Conservation (phyloP, 2,113 vertebrate species). For the Apteryx owenii region DNA sequence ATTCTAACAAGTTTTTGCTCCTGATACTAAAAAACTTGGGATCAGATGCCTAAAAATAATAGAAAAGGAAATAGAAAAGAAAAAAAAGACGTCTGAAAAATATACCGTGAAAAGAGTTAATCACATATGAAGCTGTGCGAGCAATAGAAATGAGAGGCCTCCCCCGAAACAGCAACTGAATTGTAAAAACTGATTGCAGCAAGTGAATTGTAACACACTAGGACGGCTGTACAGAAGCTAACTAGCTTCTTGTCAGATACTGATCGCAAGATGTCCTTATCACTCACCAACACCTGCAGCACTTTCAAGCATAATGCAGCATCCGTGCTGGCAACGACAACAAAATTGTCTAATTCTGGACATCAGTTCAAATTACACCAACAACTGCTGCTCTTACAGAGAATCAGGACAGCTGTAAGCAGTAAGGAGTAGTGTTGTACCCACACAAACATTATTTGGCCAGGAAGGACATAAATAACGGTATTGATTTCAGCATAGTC, state of each 20-base stretch:
- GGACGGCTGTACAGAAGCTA: not conserved
- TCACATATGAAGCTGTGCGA: not conserved
- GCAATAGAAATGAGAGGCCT: not conserved
- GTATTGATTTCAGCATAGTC: not conserved
- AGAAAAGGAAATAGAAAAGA: not conserved
- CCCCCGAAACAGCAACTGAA: fast-evolving
- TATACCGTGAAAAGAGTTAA: not conserved
- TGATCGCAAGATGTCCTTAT: not conserved
- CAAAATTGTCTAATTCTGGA: not conserved
- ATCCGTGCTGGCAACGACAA: too few relatives aligned
- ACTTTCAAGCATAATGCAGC: not conserved
- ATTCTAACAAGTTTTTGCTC: not conserved
- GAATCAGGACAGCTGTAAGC: not conserved
- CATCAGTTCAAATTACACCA: not conserved
- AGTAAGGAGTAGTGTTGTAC: fast-evolving
- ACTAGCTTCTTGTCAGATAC: not conserved
- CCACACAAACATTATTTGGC: not conserved
- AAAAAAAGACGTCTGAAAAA: not conserved
- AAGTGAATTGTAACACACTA: not conserved
- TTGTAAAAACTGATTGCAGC: not conserved
- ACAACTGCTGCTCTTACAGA: not conserved
- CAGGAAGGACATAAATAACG: fast-evolving
- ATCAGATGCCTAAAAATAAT: not conserved
- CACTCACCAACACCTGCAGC: not conserved
- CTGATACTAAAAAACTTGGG: not conserved